Conservation (phyloP, 2,797 vertebrate species). For the Hydrophis major region DNA sequence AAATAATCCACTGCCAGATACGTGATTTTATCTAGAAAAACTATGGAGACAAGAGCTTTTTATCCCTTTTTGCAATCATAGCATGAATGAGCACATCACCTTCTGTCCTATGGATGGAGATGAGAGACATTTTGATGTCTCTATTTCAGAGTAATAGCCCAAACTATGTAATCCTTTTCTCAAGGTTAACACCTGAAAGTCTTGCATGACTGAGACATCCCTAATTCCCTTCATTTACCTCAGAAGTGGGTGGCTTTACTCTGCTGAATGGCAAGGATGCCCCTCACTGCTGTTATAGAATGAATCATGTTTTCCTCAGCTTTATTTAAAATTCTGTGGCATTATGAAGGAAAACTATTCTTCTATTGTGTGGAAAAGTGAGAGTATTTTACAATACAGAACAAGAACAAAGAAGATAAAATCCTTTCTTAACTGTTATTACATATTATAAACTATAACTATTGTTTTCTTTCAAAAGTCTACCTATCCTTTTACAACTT, state of each 20-base stretch:
- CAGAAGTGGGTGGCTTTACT: neutral
- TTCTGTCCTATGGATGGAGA: neutral
- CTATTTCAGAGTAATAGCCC: neutral
- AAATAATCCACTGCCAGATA: neutral
- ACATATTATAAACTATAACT: neutral
- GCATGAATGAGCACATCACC: neutral
- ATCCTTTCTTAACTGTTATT: neutral
- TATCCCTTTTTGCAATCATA: neutral
- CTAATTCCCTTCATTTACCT: neutral
- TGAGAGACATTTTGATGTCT: neutral
- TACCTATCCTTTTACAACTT: conserved; percentile 1
- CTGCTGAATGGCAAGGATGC: neutral
- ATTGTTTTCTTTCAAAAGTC: conserved; percentile 33
- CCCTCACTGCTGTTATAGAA: neutral
- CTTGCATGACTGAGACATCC: no score
- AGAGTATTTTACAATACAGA: conserved; percentile 22
- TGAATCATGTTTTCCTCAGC: neutral
- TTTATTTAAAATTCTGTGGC: neutral
- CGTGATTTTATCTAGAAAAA: neutral
- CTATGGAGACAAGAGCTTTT: neutral
- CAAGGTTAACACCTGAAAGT: neutral
- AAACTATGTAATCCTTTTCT: neutral
- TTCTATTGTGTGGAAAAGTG: conserved; percentile 17
- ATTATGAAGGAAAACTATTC: neutral
- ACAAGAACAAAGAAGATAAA: neutral